Evolutionary conservation across 2,888 invertebrate species (phyloP).

Genomic region (Troides aeacus): DNA sequence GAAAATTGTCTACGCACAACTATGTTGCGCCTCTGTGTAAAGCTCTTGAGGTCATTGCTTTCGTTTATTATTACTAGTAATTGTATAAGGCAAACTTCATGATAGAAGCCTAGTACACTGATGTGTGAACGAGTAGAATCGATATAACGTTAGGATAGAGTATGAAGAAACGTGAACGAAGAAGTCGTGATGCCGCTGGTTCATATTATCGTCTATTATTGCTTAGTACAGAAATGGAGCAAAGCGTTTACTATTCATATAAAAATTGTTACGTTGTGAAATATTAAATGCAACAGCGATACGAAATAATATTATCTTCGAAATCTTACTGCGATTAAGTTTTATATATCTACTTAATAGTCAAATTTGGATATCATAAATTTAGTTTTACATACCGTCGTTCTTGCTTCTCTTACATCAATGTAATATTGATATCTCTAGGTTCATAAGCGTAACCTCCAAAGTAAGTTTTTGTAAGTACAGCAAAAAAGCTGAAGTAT

Average conservation of each 20-base stretch:
- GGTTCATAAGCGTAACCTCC: too few relatives aligned
- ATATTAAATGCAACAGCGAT: too few relatives aligned
- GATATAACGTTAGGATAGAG: neutral
- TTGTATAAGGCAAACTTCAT: neutral
- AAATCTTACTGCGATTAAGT: neutral
- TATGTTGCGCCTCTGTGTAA: slow-evolving; percentile 37
- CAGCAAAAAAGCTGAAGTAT: too few relatives aligned
- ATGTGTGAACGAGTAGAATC: neutral
- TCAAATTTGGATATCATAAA: too few relatives aligned
- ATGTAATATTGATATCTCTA: too few relatives aligned
- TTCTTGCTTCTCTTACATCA: too few relatives aligned
- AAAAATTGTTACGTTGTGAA: neutral
- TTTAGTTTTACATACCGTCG: too few relatives aligned
- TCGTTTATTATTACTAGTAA: neutral
- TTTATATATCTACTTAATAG: too few relatives aligned
- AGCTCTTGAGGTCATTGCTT: neutral
- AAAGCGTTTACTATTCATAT: neutral
- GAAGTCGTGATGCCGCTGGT: neutral
- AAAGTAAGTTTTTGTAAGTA: too few relatives aligned
- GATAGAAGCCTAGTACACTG: neutral
- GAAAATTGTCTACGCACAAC: slow-evolving; percentile 52
- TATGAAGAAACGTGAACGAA: neutral
- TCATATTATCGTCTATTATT: neutral
- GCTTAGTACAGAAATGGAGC: neutral
- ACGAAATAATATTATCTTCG: neutral